phyloP scores from a whole-genome alignment of 2,797 vertebrate genomes.

The Poecile montanus region DNA sequence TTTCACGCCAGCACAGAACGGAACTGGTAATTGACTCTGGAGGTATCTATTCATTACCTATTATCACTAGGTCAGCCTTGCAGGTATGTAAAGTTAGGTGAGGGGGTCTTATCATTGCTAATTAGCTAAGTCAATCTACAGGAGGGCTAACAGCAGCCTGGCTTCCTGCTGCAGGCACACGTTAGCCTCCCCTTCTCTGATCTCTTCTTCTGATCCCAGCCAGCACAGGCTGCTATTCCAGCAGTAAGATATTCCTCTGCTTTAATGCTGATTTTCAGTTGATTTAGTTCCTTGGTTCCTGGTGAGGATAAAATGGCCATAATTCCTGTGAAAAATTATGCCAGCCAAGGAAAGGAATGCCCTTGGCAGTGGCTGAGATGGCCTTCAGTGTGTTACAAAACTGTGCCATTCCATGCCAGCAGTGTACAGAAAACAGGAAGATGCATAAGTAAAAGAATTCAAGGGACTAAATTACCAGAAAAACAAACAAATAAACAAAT shows the following conservation, averaged over 20 bases:
- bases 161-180: neutral
- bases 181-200: neutral
- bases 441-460: neutral
- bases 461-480: neutral
- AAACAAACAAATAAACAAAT: neutral
- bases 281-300: slow-evolving; percentile 24
- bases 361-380: slow-evolving; percentile 1
- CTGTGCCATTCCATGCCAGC: neutral
- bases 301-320: neutral
- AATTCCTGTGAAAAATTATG: neutral
- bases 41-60: neutral
- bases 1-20: neutral
- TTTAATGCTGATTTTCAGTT: neutral
- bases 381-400: neutral
- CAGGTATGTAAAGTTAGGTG: neutral
- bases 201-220: neutral
- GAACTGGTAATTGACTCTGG: neutral
- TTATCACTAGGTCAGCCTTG: neutral
- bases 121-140: neutral
- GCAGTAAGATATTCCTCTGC: neutral
- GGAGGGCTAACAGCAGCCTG: neutral
- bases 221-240: neutral
- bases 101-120: neutral
- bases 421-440: neutral
- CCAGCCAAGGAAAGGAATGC: neutral